phyloP scores from a whole-genome alignment of 2,888 invertebrate species.

The Iphiclides podalirius region DNA sequence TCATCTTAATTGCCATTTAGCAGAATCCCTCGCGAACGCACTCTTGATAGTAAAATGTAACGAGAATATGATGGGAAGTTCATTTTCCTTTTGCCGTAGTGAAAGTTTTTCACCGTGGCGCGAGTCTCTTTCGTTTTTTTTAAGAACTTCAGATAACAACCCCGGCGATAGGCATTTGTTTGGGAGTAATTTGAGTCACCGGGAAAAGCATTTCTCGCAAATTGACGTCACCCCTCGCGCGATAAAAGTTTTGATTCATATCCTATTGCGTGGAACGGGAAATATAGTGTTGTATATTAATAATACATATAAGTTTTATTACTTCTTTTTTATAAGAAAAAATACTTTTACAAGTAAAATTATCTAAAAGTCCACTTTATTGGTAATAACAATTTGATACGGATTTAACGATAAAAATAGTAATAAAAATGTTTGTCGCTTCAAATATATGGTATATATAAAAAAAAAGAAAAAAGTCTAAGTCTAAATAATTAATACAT shows the following conservation, averaged over 20 bases:
- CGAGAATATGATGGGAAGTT: constrained; percentile 1
- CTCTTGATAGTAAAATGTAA: not conserved
- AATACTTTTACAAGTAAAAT: not conserved
- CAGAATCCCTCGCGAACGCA: too few relatives aligned
- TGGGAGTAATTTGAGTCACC: constrained; percentile 61
- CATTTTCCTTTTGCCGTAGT: constrained; percentile 27
- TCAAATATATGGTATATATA: too few relatives aligned
- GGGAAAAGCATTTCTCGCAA: constrained; percentile 57
- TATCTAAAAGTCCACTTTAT: too few relatives aligned
- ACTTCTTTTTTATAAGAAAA: not conserved
- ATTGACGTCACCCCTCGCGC: constrained; percentile 61
- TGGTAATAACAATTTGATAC: too few relatives aligned
- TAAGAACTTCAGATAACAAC: constrained; percentile 60
- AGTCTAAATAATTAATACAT: too few relatives aligned
- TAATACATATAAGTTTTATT: too few relatives aligned
- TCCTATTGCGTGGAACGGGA: constrained; percentile 35
- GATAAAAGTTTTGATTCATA: constrained; percentile 65
- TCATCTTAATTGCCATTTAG: constrained; percentile 8
- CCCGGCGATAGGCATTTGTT: constrained; percentile 59
- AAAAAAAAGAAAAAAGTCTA: too few relatives aligned
- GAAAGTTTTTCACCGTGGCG: constrained; percentile 40
- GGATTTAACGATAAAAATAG: too few relatives aligned
- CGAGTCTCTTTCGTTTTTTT: constrained; percentile 44
- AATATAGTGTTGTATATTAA: constrained; percentile 20
- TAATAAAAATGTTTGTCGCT: too few relatives aligned